A percentile compares a stretch with the other conserved stretches of the same genome.
Conservation (phyloP, 2,888 invertebrate species). For the Keiferia lycopersicella region DNA sequence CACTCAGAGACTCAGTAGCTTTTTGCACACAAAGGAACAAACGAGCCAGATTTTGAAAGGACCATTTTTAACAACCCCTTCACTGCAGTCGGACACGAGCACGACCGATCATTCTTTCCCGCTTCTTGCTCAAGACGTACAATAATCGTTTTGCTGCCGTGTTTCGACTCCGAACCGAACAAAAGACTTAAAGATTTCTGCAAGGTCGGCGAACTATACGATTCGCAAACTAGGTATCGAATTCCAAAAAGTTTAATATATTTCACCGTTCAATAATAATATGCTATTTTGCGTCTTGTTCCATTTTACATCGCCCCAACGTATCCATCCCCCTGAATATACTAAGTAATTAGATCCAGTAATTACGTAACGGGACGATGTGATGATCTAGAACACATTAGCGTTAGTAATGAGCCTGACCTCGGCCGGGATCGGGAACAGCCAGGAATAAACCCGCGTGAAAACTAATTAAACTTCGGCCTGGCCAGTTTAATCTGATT, state of each 20-base stretch:
- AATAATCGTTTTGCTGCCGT: constrained; percentile 18
- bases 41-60: constrained; percentile 4
- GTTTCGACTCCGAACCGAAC: constrained; percentile 1
- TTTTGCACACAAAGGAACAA: constrained; percentile 7
- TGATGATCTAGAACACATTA: constrained; percentile 41
- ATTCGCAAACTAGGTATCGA: constrained; percentile 1
- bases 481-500: constrained; percentile 44
- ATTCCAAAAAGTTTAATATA: background rate
- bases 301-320: background rate
- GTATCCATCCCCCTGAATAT: background rate
- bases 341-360: background rate
- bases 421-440: constrained; percentile 53
- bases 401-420: constrained; percentile 62
- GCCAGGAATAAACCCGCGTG: constrained; percentile 56
- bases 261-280: background rate
- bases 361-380: background rate
- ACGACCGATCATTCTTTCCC: constrained; percentile 18
- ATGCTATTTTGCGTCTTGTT: background rate
- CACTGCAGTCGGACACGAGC: background rate
- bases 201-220: constrained; percentile 18
- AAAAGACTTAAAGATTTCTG: constrained; percentile 22
- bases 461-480: constrained; percentile 70
- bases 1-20: constrained; percentile 2
- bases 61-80: constrained; percentile 20
- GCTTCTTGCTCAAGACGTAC: constrained; percentile 16